phyloP scores from a whole-genome alignment of 1,140 invertebrate species.

The Orussus abietinus region DNA sequence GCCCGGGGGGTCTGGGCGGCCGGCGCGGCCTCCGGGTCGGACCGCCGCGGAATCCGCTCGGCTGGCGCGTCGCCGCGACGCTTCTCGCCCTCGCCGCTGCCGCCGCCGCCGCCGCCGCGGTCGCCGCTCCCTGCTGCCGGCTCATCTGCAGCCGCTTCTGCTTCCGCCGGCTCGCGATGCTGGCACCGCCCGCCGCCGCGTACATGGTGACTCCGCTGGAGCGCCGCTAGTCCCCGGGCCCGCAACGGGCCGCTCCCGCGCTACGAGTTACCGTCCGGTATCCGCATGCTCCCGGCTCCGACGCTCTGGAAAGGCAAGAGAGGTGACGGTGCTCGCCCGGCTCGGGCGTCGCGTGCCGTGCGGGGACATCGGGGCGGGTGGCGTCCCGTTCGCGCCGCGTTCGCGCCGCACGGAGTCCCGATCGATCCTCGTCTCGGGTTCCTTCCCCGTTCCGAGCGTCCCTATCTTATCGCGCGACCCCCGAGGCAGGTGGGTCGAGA shows the following conservation, averaged over 20 bases:
- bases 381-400: background rate
- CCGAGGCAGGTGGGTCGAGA: too few relatives aligned
- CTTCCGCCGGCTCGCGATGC: constrained; percentile 45
- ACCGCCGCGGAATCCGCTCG: too few relatives aligned
- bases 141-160: constrained; percentile 43
- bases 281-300: constrained; percentile 6
- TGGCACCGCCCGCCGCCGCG: constrained; percentile 46
- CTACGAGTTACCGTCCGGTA: background rate
- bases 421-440: background rate
- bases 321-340: constrained; percentile 36
- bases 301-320: constrained; percentile 39
- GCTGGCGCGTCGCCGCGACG: background rate
- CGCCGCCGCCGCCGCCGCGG: constrained; percentile 22
- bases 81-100: constrained; percentile 6
- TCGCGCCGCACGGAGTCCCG: background rate
- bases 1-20: too few relatives aligned
- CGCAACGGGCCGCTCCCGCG: background rate
- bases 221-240: constrained; percentile 6
- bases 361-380: too few relatives aligned
- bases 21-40: too few relatives aligned
- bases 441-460: background rate
- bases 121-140: too few relatives aligned
- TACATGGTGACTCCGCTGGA: constrained; percentile 29
- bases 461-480: too few relatives aligned
- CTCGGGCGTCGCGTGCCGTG: too few relatives aligned